Evolutionary conservation across 2,888 invertebrate genomes (phyloP), one percentile per base, ranked within the genome.

Genomic region (Morinoia aosen): DNA sequence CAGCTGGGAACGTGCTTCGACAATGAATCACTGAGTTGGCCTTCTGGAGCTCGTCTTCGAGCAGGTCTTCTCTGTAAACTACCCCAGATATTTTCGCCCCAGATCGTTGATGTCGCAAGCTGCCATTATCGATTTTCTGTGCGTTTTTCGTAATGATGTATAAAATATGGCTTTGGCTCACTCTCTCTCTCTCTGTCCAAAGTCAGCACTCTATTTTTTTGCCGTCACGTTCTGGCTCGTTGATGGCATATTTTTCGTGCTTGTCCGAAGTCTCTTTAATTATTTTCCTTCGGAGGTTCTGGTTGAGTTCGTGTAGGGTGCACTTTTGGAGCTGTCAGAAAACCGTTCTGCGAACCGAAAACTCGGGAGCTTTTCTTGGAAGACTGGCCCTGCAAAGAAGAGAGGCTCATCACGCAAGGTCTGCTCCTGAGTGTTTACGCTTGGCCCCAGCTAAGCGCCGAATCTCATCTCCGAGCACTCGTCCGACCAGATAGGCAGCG

Each of bases 371-470:
- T 90, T 90, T 90, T 48, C 90, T 48, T 48, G 40, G 48, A 90
- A 90, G 90, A 90, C 40, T 90, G 90, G 90, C 90, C 90, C 39
- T 39, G 90, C 90, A 90, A 48, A 90, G 90, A 90, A 90, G 48
- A 48, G 39, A 11, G 48, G 90, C 90, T 90, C 90, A 90, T 90
- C 90, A 90, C 90, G 90, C 48, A 39, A 90, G 90, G 40, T 40
- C 90, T 90, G 90, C 48, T 90, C 40, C 48, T 19, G 48, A 90
- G 90, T 90, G 90, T 90, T 90, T 90, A 48, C 90, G 39, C 40
- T 90, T 0, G 39, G 40, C 90, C 39, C 90, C 90, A 90, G 39
- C 90, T 48, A 16, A 48, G 40, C 48, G 90, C 40, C 14, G 90
- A 90, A 40, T 90, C 40, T 90, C 90, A 76, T 76, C 76, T 76